Conservation (phyloP, 2,797 vertebrate genomes). For the Propithecus perrieri region DNA sequence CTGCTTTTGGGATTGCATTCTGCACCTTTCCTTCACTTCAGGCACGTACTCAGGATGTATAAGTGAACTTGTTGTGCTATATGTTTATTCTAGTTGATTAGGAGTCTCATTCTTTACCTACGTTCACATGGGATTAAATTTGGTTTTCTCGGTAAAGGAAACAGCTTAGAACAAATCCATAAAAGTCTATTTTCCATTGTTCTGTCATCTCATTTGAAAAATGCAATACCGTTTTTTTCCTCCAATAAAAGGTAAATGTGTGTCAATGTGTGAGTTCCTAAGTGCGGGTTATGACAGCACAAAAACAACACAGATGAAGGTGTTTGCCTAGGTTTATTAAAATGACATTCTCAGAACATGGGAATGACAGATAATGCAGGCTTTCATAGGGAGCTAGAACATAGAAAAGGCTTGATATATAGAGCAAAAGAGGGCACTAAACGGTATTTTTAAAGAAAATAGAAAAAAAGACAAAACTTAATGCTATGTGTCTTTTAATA, state of each 20-base stretch:
- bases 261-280: neutral
- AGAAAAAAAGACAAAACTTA: neutral
- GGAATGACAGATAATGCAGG: neutral
- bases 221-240: neutral
- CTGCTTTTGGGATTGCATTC: neutral
- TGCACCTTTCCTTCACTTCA: neutral
- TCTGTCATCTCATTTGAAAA: conserved; percentile 7
- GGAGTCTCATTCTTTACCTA: neutral
- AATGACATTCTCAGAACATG: neutral
- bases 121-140: neutral
- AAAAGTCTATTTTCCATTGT: neutral
- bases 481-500: conserved; percentile 10
- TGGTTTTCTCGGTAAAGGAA: neutral
- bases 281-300: neutral
- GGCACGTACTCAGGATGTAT: neutral
- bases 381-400: neutral
- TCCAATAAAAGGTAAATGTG: neutral
- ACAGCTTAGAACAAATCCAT: conserved; percentile 1
- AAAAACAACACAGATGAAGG: neutral
- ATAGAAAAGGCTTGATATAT: neutral
- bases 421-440: neutral
- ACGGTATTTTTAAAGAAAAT: neutral
- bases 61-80: neutral
- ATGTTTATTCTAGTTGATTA: neutral
- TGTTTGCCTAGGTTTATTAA: neutral